A percentile compares a stretch with the other conserved stretches of the same genome.
Conservation (phyloP, 1,140 invertebrate genomes). For the Paracyclopina nana region DNA sequence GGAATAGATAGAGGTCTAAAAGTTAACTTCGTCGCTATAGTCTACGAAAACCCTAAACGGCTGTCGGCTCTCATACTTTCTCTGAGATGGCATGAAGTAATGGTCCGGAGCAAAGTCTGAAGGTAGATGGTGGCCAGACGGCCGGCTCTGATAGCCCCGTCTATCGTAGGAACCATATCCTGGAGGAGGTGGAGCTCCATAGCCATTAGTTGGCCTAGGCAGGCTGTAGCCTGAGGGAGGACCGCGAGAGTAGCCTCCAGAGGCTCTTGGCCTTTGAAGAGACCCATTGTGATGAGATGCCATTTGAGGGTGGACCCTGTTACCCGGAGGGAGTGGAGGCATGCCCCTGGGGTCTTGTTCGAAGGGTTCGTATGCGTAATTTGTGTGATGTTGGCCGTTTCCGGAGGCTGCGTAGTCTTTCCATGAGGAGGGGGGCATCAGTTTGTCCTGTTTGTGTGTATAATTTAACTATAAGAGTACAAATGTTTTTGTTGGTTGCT, state of each 20-base stretch:
- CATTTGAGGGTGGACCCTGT: slow-evolving; percentile 19
- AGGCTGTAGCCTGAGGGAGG: not conserved
- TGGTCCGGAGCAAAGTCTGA: slow-evolving; percentile 49
- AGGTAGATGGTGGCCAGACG: slow-evolving; percentile 20
- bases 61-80: slow-evolving; percentile 78
- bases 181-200: too few species aligned
- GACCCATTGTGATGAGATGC: not conserved
- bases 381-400: slow-evolving; percentile 40
- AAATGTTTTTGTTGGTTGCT: too few species aligned
- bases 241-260: slow-evolving; percentile 29
- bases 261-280: slow-evolving; percentile 19
- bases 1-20: too few species aligned
- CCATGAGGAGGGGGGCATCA: slow-evolving; percentile 60
- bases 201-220: slow-evolving; percentile 22
- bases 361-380: slow-evolving; percentile 57
- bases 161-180: slow-evolving; percentile 15
- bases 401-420: slow-evolving; percentile 48
- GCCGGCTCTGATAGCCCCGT: slow-evolving; percentile 20
- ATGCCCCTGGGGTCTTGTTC: not conserved
- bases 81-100: slow-evolving; percentile 82
- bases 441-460: slow-evolving; percentile 61
- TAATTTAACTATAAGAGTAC: too few species aligned
- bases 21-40: too few species aligned
- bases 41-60: slow-evolving; percentile 75
- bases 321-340: slow-evolving; percentile 1